These are phyloP conservation scores for Sebastes goodei DNA, from an alignment of 2,797 vertebrate genomes.

Conservation along the genomic window DNA sequence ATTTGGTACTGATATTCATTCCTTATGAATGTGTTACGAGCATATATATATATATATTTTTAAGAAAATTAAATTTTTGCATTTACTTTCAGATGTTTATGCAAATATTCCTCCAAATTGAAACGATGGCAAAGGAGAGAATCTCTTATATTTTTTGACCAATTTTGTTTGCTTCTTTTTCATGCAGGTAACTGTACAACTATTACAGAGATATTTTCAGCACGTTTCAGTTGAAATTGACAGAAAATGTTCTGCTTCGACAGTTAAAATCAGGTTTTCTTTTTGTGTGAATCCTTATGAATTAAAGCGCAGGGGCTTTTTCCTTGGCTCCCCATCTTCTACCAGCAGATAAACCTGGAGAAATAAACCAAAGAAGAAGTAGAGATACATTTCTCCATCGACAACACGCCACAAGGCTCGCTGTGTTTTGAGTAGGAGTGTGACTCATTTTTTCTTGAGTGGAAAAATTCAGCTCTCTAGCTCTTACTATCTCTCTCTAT, in stretches of 20 bases:
- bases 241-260: no score
- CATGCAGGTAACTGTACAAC: neutral
- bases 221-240: neutral
- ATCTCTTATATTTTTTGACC: neutral
- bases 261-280: neutral
- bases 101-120: neutral
- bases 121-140: neutral
- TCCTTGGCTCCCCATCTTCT: neutral
- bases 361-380: slow-evolving; percentile 40
- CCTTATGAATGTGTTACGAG: no score
- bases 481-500: slow-evolving; percentile 78
- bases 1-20: neutral
- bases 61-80: rapidly evolving
- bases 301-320: neutral
- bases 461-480: slow-evolving; percentile 75
- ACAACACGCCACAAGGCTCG: slow-evolving; percentile 60
- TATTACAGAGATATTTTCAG: neutral
- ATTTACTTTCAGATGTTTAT: neutral
- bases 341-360: slow-evolving; percentile 9
- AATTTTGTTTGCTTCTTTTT: neutral
- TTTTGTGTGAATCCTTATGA: neutral
- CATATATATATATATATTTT: neutral
- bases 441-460: slow-evolving; percentile 79
- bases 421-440: slow-evolving; percentile 78
- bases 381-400: slow-evolving; percentile 52